These are phyloP conservation scores for Germaria angustata DNA, from an alignment of 2,888 invertebrate genomes.

Conservation along the genomic window DNA sequence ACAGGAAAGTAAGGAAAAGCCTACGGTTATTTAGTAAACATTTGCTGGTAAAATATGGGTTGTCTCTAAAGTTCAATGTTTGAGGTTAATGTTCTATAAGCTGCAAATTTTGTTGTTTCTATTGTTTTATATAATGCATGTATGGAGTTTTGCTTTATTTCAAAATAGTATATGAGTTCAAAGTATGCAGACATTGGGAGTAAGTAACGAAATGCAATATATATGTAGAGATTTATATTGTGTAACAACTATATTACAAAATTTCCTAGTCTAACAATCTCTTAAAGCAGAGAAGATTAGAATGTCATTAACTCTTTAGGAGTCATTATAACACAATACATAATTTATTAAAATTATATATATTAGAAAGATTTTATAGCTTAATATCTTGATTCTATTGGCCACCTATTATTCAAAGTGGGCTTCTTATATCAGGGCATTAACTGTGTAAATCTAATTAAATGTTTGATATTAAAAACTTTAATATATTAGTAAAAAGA, in stretches of 20 bases:
- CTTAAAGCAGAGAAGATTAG: slow-evolving; percentile 28
- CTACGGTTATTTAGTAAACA: slow-evolving; percentile 60
- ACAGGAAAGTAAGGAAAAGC: slow-evolving; percentile 32
- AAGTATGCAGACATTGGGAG: slow-evolving; percentile 37
- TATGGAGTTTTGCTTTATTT: slow-evolving; percentile 22
- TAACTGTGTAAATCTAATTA: no score
- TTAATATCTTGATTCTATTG: no score
- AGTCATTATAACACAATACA: no score
- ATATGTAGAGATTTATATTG: slow-evolving; percentile 28
- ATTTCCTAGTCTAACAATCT: neutral
- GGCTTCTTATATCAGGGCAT: no score
- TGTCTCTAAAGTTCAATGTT: slow-evolving; percentile 65
- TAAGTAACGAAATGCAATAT: slow-evolving; percentile 42
- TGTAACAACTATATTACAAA: slow-evolving; percentile 2
- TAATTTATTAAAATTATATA: no score
- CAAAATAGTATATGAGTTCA: slow-evolving; percentile 50
- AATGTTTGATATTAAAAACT: no score
- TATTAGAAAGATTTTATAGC: no score
- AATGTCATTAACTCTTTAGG: slow-evolving; percentile 34
- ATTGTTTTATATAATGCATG: slow-evolving; percentile 14
- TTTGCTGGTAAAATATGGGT: slow-evolving; percentile 49
- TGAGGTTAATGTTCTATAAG: slow-evolving; percentile 67
- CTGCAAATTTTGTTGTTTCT: slow-evolving; percentile 46
- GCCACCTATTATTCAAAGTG: no score
- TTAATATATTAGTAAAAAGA: no score